Conservation (phyloP, 2,113 vertebrate species). For the Craseonycteris thonglongyai region DNA sequence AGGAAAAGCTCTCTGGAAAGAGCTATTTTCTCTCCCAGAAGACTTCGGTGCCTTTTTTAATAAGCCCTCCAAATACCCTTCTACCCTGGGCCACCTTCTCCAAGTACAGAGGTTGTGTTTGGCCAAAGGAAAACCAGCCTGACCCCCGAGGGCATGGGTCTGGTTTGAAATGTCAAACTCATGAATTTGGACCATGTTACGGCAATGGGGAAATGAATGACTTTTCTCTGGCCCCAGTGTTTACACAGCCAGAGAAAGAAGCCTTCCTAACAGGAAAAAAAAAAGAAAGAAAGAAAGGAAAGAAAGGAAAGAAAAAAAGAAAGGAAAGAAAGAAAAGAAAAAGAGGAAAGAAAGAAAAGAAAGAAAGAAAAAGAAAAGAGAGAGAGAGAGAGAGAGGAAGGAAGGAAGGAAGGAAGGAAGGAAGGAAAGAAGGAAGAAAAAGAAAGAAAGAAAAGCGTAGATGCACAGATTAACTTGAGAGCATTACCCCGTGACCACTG, state of each 20-base stretch:
- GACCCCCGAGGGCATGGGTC: background rate
- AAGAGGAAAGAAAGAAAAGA: background rate
- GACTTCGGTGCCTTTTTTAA: conserved; percentile 33
- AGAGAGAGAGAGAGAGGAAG: too few species aligned
- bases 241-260: conserved; percentile 14
- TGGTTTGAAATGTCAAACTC: conserved; percentile 41
- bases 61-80: conserved; percentile 8
- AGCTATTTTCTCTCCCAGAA: conserved; percentile 47
- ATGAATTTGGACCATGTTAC: conserved; percentile 26
- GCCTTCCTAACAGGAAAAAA: background rate
- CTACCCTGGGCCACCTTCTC: background rate
- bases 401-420: background rate
- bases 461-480: background rate
- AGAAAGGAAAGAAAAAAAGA: background rate
- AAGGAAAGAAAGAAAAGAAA: too few species aligned
- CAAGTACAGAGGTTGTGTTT: background rate
- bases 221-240: background rate
- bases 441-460: too few species aligned
- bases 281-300: too few species aligned
- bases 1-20: conserved; percentile 58
- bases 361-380: background rate
- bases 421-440: too few species aligned
- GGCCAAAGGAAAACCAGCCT: conserved; percentile 45
- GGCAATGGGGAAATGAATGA: background rate
- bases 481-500: too few species aligned